Base-by-base conservation (phyloP, 2,888 invertebrate genomes). In the Marasmarcha lunaedactyla region DNA sequence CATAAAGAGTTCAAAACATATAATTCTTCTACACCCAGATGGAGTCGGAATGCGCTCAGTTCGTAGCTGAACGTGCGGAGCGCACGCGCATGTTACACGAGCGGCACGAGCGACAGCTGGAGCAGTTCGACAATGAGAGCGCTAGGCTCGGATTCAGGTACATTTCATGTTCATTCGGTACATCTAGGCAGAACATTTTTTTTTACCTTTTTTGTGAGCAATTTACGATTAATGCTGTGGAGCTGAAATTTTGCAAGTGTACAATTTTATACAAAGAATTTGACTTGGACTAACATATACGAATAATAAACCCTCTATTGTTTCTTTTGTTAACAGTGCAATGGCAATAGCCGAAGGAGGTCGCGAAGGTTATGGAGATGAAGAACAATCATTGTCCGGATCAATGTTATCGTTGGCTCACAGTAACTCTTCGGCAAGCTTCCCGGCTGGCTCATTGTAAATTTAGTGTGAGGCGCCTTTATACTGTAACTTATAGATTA, bases 41-140 rank as follows among this genome's bases (percentile, higher is more conserved):
- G 95, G 93, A 94, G 76, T 90, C 91, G 46, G 98, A 98, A 76
- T 90, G 93, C 58, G 92, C 92, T 51, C 92, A 94, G 81, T 97
- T 97, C 70, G 88, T 93, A 59, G 92, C 93, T 63, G 97, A 98
- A 73, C 90, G 96, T 40, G 91, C 92, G 27, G 96, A 97, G 74
- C 87, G 95, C 58, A 92, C 96, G 72, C 88, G 94, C 54, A 87
- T 93, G 62, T 87, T 97, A 63, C 92, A 94, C 68, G 96, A 96
- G 65, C 87, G 92, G 47, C 97, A 98, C 76, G 91, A 93, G 68
- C 88, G 91, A 46, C 96, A 97, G 66, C 85, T 97, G 58, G 93
- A 95, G 61, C 91, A 92, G 59, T 98, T 98, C 84, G 98, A 98
- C 84, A 91, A 92, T 64, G 97, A 98, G 85, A 97, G 96, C 61